Evolutionary conservation across 1,140 invertebrate genomes (phyloP).

Genomic region (Venustaconcha ellipsiformis): DNA sequence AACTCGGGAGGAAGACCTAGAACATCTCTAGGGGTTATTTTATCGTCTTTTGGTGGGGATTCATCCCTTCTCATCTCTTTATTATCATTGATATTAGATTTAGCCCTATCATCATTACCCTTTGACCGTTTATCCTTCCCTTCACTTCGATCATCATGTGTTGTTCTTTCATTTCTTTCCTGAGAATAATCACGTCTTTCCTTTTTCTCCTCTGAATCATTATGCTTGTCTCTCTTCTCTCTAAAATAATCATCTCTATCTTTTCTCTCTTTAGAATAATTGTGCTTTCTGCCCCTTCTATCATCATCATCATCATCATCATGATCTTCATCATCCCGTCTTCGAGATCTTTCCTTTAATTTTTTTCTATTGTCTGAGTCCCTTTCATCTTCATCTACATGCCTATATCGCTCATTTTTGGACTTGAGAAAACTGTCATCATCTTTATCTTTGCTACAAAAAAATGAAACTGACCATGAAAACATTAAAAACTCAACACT

Average conservation of each 20-base stretch:
- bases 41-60: slow-evolving; percentile 20
- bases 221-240: slow-evolving; percentile 11
- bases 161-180: slow-evolving; percentile 20
- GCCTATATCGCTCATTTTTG: too few species aligned
- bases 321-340: slow-evolving; percentile 15
- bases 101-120: slow-evolving; percentile 1
- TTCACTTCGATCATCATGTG: slow-evolving; percentile 15
- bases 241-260: slow-evolving; percentile 24
- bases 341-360: not conserved
- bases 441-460: too few species aligned
- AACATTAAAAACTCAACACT: too few species aligned
- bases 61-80: slow-evolving; percentile 10
- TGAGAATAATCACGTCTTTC: slow-evolving; percentile 20
- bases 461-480: too few species aligned
- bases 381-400: slow-evolving; percentile 19
- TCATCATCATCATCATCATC: slow-evolving; percentile 12
- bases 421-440: too few species aligned
- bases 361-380: not conserved
- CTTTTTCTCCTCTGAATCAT: slow-evolving; percentile 13
- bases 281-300: not conserved
- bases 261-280: slow-evolving; percentile 4
- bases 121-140: slow-evolving; percentile 10
- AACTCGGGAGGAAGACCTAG: slow-evolving; percentile 42
- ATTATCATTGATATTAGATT: not conserved
- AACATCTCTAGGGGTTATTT: slow-evolving; percentile 30